Evolutionary conservation across 2,113 vertebrate genomes (phyloP), one percentile per base, ranked within the genome.

Genomic region (Engraulis encrasicolus): DNA sequence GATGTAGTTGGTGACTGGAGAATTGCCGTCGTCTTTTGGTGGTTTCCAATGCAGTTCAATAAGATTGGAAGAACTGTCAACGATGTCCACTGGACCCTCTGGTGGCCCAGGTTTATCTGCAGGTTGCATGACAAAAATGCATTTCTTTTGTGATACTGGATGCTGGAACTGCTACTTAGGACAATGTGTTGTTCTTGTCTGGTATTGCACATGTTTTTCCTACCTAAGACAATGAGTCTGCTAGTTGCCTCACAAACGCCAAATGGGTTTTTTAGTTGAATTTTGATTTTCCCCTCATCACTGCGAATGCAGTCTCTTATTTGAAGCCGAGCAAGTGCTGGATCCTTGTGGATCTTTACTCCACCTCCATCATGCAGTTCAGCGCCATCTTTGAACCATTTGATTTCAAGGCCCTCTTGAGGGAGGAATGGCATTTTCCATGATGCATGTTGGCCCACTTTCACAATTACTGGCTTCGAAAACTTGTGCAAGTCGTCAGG

Each of bases 61-160:
- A 15, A 93, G 31, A 0, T 87, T 86, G 17, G 90, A 89, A 0
- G 94, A 94, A 78, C 88, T 91, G 77, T 96, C 93, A 0, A 95
- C 81, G 0, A 94, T 85, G 81, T 95, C 95, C 86, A 97, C 86
- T n/a, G 96, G 97, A 83, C 97, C 96, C 78, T 92, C 91, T 0
- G 97, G 96, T 79, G 94, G 88, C 83, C 94, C 92, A 7, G 97
- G 96, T 71, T 95, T 97, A 85, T 96, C 94, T 95, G 90, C 84
- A 34, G 66, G n/a, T 1, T 31, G 50, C 6, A 48, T 1, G 45
- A 23, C 6, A 82, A 19, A 74, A 74, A 74, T 34, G 18, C 66
- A 36, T 17, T 74, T 15, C 31, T 31, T 2, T 5, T 74, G 27
- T 74, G 27, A 74, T 74, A 74, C 66, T 4, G 40, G 17, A 74